Evolutionary conservation across 2,113 vertebrate genomes (phyloP).

Genomic region (Myrmecophaga tridactyla): DNA sequence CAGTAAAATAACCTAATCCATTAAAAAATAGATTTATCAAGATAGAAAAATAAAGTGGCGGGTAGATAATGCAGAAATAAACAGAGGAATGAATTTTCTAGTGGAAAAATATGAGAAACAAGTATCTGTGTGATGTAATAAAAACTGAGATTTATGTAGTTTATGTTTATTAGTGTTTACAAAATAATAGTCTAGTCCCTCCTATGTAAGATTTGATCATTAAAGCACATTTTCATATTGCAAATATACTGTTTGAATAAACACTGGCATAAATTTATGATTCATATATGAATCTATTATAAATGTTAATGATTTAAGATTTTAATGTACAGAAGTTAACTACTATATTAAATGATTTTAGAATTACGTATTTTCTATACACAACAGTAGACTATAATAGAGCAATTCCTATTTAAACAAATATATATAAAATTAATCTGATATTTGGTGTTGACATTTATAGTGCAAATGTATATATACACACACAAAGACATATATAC

Average conservation of each 20-base stretch:
- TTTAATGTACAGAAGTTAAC: conserved; percentile 11
- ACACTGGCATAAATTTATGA: neutral
- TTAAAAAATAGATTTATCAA: conserved; percentile 76
- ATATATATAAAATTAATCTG: conserved; percentile 52
- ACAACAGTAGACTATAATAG: neutral
- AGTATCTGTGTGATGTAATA: conserved; percentile 42
- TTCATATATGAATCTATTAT: neutral
- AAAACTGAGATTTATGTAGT: conserved; percentile 55
- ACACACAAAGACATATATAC: too few relatives aligned
- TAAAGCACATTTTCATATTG: neutral
- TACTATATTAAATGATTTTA: conserved; percentile 11
- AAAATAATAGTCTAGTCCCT: neutral
- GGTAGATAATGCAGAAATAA: conserved; percentile 67
- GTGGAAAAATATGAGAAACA: conserved; percentile 61
- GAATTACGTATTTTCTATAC: neutral
- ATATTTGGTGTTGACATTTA: neutral
- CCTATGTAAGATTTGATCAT: neutral
- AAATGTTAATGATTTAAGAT: neutral
- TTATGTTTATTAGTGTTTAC: neutral
- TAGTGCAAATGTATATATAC: neutral
- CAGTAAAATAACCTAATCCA: conserved; percentile 72
- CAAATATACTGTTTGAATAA: conserved; percentile 10
- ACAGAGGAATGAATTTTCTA: conserved; percentile 48
- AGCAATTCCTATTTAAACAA: neutral
- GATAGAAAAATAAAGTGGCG: conserved; percentile 72